A percentile compares a stretch with the other conserved stretches of the same genome.
phyloP scores from a whole-genome alignment of 2,113 vertebrate genomes.

The Atrichornis clamosus region DNA sequence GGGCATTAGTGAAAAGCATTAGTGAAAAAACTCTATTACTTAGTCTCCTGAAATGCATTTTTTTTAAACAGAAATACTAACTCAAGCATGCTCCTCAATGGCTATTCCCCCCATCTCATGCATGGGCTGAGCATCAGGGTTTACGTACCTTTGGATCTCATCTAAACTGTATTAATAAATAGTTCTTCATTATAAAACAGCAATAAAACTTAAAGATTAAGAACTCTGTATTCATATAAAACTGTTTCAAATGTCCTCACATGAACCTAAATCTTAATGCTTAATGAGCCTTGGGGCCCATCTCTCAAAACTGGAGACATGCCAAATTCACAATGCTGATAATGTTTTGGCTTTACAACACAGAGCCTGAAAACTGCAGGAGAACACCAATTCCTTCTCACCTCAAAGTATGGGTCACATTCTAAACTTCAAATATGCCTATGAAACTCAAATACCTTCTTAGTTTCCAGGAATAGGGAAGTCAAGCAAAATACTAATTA shows the following conservation, averaged over 20 bases:
- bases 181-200: background rate
- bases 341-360: slow-evolving; percentile 56
- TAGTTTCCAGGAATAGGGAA: background rate
- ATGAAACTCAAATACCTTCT: background rate
- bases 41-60: background rate
- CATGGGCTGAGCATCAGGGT: background rate
- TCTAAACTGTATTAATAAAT: background rate
- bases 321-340: slow-evolving; percentile 56
- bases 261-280: slow-evolving; percentile 65
- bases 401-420: background rate
- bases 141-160: background rate
- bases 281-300: slow-evolving; percentile 63
- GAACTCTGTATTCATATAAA: background rate
- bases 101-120: background rate
- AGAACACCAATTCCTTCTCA: background rate
- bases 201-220: slow-evolving; percentile 3
- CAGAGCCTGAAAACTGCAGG: background rate
- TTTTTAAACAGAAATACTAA: background rate
- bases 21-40: background rate
- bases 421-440: background rate
- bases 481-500: slow-evolving; percentile 3
- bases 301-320: slow-evolving; percentile 50
- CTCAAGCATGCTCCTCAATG: background rate
- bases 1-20: background rate
- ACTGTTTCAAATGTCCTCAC: slow-evolving; percentile 63